Conservation (phyloP, 2,113 vertebrate genomes). For the Ammodytes dubius region DNA sequence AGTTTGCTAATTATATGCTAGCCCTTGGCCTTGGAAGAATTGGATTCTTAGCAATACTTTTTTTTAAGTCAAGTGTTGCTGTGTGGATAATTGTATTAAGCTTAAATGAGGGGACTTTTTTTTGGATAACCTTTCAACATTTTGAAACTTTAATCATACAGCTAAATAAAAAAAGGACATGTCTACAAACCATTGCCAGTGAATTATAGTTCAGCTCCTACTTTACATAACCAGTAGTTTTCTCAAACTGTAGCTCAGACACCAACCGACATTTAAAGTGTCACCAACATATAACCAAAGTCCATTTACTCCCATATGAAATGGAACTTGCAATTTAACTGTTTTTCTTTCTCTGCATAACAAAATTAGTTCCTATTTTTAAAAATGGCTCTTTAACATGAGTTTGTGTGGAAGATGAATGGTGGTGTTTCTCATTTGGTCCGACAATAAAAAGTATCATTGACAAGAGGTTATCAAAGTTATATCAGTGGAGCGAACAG, state of each 20-base stretch:
- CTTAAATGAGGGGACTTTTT: neutral
- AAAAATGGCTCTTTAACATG: neutral
- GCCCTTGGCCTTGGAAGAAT: neutral
- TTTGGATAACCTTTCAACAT: neutral
- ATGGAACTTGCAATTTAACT: conserved; percentile 6
- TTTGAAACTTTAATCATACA: neutral
- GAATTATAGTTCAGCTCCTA: neutral
- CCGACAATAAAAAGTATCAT: conserved; percentile 18
- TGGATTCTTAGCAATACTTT: neutral
- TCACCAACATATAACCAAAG: conserved; percentile 6
- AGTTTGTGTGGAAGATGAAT: neutral
- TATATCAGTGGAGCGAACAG: conserved; percentile 43
- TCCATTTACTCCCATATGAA: conserved; percentile 24
- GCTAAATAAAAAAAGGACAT: neutral
- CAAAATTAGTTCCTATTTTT: neutral
- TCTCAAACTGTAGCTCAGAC: neutral
- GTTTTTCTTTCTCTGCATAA: conserved; percentile 1
- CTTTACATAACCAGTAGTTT: neutral
- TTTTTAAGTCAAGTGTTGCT: neutral
- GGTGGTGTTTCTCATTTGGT: conserved; percentile 13
- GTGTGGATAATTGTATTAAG: neutral
- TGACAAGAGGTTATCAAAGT: conserved; percentile 25
- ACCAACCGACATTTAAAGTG: conserved; percentile 25
- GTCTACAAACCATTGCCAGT: neutral
- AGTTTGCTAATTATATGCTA: neutral